Base-by-base conservation (phyloP, 2,797 vertebrate genomes). In the Sylvilagus floridanus region DNA sequence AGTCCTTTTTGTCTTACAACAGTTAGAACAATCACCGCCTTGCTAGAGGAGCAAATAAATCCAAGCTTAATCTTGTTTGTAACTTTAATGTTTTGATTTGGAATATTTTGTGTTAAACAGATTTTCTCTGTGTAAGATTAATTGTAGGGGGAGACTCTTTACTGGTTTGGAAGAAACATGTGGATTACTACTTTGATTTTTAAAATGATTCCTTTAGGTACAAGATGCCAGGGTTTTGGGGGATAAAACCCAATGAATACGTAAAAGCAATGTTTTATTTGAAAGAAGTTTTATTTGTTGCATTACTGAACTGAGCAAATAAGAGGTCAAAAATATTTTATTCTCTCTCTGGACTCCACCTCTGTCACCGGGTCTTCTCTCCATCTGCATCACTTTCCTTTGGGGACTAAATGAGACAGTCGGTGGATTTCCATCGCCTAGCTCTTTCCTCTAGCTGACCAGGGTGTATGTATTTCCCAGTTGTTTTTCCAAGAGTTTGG, bases 1-100 rank as follows among this genome's bases (percentile, higher is more conserved):
- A 99, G 99, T 99, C 98, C 98, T 98, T 98, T 99, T 57, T 99
- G 98, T 98, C 98, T 98, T 98, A 98, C 98, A 99, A 98, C 98
- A 98, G 98, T 98, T 98, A 98, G 98, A 98, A 99, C 98, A 99
- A 98, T 98, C 97, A 98, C 91, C 91, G 96, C 98, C 98, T 98
- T 97, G 97, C 97, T 97, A 94, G 94, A 98, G 98, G 98, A 98
- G 98, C 98, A 98, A 99, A 99, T 98, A 98, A 98, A 97, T 98
- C 97, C 95, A 98, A 96, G 96, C 97, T 96, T 99, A 99, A 99
- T 99, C 98, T 99, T 98, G 97, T 99, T 99, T 99, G 98, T 98
- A 98, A 99, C 98, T 99, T 99, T 98, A 98, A 94, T 98, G 98
- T 98, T 98, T 97, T 98, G 97, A 98, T 96, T 97, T 96, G 95